phyloP scores from a whole-genome alignment of 35 echinoderm and acorn worm genomes.

The Eucidaris tribuloides region DNA sequence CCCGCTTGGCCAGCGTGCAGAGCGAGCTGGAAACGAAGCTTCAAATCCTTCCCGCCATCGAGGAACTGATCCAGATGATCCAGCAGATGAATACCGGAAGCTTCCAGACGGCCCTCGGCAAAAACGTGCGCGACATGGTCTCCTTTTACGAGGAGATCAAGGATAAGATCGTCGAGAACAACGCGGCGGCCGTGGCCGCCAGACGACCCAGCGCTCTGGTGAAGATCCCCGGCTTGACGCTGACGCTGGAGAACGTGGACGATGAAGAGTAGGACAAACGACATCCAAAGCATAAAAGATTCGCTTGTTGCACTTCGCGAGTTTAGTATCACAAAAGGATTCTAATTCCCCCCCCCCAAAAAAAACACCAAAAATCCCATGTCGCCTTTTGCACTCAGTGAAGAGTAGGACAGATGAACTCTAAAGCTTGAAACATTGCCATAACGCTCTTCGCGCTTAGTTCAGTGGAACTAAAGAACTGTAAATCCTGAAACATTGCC shows the following conservation, averaged over 20 bases:
- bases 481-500: too few species aligned
- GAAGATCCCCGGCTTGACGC: neutral
- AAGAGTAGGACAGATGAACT: too few species aligned
- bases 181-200: neutral
- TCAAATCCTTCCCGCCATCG: neutral
- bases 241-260: neutral
- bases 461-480: too few species aligned
- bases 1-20: neutral
- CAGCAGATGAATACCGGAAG: neutral
- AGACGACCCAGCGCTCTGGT: neutral
- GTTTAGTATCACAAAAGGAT: too few species aligned
- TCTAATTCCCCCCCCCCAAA: too few species aligned
- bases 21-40: neutral
- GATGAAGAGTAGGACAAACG: neutral
- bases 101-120: neutral
- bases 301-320: too few species aligned
- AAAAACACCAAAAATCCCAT: too few species aligned
- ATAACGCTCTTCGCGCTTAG: too few species aligned
- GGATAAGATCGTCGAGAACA: too few species aligned
- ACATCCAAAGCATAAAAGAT: too few species aligned
- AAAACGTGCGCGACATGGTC: neutral
- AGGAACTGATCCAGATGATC: neutral
- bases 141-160: conserved; percentile 9
- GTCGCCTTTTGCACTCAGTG: too few species aligned
- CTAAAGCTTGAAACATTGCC: too few species aligned